These are phyloP conservation scores for Pteropus rufus DNA, from an alignment of 2,797 vertebrate species.

Conservation along the genomic window DNA sequence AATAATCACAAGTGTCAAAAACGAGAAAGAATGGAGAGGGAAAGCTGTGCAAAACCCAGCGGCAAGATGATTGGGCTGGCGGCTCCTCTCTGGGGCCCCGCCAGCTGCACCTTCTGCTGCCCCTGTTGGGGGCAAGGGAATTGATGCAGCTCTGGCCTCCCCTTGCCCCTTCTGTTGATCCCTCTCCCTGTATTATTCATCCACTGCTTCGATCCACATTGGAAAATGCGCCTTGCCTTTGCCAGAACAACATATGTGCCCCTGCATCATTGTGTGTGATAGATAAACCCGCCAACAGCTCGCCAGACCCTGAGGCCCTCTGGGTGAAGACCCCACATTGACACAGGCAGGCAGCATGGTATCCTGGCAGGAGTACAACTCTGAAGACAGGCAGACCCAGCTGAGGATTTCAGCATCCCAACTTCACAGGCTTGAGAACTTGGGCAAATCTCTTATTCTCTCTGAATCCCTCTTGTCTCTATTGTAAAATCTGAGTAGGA, in stretches of 20 bases:
- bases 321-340: conserved; percentile 30
- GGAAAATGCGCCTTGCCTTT: conserved; percentile 77
- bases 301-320: conserved; percentile 24
- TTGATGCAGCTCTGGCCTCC: conserved; percentile 77
- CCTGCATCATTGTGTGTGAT: conserved; percentile 76
- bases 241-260: conserved; percentile 86
- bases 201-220: conserved; percentile 79
- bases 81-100: conserved; percentile 75
- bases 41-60: conserved; percentile 82
- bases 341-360: conserved; percentile 33
- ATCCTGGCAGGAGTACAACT: neutral
- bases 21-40: conserved; percentile 67
- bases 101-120: conserved; percentile 81
- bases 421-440: neutral
- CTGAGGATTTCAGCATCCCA: neutral
- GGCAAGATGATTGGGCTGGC: conserved; percentile 76
- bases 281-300: conserved; percentile 54
- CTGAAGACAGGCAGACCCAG: neutral
- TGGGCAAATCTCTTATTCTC: neutral
- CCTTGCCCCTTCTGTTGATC: conserved; percentile 81
- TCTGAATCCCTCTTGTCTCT: neutral
- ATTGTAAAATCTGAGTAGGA: neutral
- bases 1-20: conserved; percentile 83
- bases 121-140: conserved; percentile 83
- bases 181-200: conserved; percentile 84